Conservation (phyloP, 2,888 invertebrate species). For the Calephelis perditalis region DNA sequence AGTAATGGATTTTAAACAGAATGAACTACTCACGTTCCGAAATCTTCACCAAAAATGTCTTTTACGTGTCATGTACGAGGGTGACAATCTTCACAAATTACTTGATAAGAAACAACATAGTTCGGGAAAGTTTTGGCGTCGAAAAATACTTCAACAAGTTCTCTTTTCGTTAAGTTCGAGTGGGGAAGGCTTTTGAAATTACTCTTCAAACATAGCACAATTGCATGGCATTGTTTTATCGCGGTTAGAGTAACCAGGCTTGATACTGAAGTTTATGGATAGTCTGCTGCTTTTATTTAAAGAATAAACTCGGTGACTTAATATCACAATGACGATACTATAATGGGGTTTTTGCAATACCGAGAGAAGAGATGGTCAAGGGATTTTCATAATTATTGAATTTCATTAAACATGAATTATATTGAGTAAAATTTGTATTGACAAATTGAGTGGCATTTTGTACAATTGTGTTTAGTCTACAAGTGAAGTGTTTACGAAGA, state of each 20-base stretch:
- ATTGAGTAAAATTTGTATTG: too few species aligned
- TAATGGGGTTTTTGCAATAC: too few species aligned
- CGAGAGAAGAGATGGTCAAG: too few species aligned
- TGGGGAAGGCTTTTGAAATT: slow-evolving; percentile 22
- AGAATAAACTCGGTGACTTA: too few species aligned
- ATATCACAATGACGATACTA: too few species aligned
- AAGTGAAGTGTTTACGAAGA: too few species aligned
- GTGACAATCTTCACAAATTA: slow-evolving; percentile 8
- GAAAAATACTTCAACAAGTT: slow-evolving; percentile 23
- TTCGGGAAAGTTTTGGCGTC: slow-evolving; percentile 3
- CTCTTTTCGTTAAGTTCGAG: slow-evolving; percentile 11
- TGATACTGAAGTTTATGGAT: not conserved
- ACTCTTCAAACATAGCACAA: slow-evolving; percentile 17
- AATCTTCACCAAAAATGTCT: not conserved
- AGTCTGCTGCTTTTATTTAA: not conserved
- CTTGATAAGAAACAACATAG: slow-evolving; percentile 8
- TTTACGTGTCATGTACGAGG: not conserved
- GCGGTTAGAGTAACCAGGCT: not conserved
- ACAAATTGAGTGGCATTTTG: too few species aligned
- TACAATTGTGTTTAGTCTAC: too few species aligned
- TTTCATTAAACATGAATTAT: too few species aligned
- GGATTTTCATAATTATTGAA: too few species aligned
- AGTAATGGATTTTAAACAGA: too few species aligned
- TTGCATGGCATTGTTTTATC: slow-evolving; percentile 17
- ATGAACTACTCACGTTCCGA: not conserved